Percentiles rank a stretch among this genome's conserved stretches.
Evolutionary conservation across 2,113 vertebrate species (phyloP).

Genomic region (Calyptommatus sinebrachiatus): DNA sequence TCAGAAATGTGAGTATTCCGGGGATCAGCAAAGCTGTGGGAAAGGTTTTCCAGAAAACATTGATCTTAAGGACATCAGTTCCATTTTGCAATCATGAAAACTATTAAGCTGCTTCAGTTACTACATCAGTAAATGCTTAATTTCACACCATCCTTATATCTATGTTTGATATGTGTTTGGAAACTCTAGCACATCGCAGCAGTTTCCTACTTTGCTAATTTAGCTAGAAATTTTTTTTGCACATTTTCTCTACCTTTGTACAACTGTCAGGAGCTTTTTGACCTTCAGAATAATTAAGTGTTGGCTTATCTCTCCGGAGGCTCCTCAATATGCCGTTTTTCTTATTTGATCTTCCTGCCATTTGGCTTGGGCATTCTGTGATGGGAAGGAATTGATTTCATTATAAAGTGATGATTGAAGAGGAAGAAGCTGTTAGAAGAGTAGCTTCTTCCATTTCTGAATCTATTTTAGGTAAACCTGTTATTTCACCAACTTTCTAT

Average conservation of each 20-base stretch:
- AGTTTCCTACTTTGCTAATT: background rate
- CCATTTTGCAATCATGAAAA: background rate
- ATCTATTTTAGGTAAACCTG: conserved; percentile 1
- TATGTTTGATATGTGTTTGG: background rate
- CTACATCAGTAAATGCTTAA: background rate
- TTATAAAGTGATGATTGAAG: conserved; percentile 14
- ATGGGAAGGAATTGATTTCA: background rate
- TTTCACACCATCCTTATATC: background rate
- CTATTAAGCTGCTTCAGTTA: background rate
- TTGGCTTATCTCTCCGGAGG: conserved; percentile 2
- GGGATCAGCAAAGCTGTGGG: background rate
- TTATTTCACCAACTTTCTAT: conserved; percentile 7
- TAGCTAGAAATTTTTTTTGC: background rate
- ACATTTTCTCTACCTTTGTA: background rate
- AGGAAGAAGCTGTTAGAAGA: background rate
- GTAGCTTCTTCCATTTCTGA: background rate
- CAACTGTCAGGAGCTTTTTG: background rate
- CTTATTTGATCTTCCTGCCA: background rate
- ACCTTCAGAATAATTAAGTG: rapidly evolving
- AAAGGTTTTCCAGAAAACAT: background rate
- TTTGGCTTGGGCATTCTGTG: background rate
- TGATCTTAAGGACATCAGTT: background rate
- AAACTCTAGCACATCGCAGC: too few relatives aligned
- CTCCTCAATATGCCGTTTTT: background rate
- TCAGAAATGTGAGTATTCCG: conserved; percentile 25